A percentile compares a stretch with the other conserved stretches of the same genome.
phyloP scores from a whole-genome alignment of 2,888 invertebrate species.

The Brachyptera risi region DNA sequence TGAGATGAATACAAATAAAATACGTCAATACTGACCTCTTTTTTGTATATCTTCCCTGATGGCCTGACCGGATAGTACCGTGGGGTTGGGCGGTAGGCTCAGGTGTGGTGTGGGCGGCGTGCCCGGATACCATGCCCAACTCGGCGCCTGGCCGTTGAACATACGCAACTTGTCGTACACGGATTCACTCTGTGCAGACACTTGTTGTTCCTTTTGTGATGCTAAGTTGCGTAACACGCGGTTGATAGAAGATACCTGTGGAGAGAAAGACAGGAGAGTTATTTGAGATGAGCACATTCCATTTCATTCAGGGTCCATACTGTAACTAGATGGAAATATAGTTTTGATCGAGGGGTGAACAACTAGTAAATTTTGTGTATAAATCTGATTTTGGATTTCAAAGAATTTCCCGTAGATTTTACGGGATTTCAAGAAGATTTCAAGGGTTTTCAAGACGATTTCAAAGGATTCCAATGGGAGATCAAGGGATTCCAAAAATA shows the following conservation, averaged over 20 bases:
- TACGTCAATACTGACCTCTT: slow-evolving; percentile 55
- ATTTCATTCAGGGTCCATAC: too few species aligned
- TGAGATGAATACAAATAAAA: too few species aligned
- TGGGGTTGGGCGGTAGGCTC: slow-evolving; percentile 53
- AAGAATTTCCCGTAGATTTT: too few species aligned
- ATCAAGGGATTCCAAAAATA: too few species aligned
- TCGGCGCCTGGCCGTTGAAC: slow-evolving; percentile 88
- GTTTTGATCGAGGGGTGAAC: too few species aligned
- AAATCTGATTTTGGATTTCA: too few species aligned
- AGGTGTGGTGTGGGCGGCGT: slow-evolving; percentile 71
- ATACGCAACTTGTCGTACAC: slow-evolving; percentile 93
- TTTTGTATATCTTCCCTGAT: slow-evolving; percentile 69
- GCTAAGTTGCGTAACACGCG: slow-evolving; percentile 94
- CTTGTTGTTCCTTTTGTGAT: slow-evolving; percentile 92
- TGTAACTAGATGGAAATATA: too few species aligned
- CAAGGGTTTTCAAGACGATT: too few species aligned
- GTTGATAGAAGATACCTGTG: slow-evolving; percentile 95
- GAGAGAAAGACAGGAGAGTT: too few species aligned
- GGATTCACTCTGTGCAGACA: slow-evolving; percentile 76
- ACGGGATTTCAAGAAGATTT: too few species aligned
- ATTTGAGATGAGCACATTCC: not conserved
- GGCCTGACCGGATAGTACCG: slow-evolving; percentile 49
- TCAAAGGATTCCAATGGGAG: too few species aligned
- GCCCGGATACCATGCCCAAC: slow-evolving; percentile 84
- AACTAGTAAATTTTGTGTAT: too few species aligned